Evolutionary conservation across 2,113 vertebrate genomes (phyloP), one percentile per base, ranked within the genome.

Genomic region (Fregetta grallaria): DNA sequence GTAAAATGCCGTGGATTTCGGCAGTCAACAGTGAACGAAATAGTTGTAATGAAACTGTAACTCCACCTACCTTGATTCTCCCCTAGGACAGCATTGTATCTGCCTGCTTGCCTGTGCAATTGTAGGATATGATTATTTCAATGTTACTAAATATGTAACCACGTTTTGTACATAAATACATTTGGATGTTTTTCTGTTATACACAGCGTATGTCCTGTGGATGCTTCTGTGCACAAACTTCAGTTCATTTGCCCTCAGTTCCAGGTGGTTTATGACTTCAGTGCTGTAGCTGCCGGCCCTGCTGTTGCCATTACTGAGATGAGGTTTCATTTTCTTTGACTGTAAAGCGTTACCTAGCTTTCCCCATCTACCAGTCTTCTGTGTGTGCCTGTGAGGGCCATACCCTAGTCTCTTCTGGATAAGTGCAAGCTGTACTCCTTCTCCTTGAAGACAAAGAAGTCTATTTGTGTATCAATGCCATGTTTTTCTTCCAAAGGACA

Each of bases 81-180:
- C 30, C 8, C 0, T 2, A 34, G 49, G 44, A 15, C 30, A 66
- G 23, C 5, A 1, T 3, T 47, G 45, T 42, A 23, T 53, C 21
- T 59, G 30, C 21, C 49, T 61, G 40, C 26, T 67, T 47, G 21
- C 17, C 27, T 11, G 7, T 50, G 44, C 30, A 15, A 4, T 15
- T 53, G 34, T 12, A 42, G 42, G 42, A 56, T 9, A 10, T 7
- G 26, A 42, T n/a, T 11, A 10, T 38, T 63, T 76, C 13, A 2
- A 49, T 42, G 40, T 38, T 44, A 38, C 26, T 62, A 49, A 55
- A 38, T 22, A 3, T 14, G 18, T 56, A 40, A 38, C 38, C 2
- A 2, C 32, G 25, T 15, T 26, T 30, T 25, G 30, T 10, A 36
- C 1, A 4, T 36, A 19, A 56, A 34, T 14, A 36, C 4, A 3